A percentile compares a stretch with the other conserved stretches of the same genome.
phyloP scores from a whole-genome alignment of 2,113 vertebrate genomes.

The Fregata magnificens region DNA sequence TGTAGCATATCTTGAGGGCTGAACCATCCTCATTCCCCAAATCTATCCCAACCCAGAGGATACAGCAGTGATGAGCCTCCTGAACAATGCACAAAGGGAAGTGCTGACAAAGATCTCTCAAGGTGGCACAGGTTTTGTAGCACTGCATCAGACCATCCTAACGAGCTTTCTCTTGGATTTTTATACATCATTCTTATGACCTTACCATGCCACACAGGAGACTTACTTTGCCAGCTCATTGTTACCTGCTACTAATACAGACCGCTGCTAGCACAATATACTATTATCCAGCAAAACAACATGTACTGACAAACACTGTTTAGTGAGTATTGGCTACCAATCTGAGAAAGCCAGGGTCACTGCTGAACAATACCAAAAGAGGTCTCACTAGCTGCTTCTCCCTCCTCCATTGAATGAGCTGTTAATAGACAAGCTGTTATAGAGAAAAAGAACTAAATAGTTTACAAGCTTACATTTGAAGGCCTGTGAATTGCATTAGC shows the following conservation, averaged over 20 bases:
- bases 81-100: background rate
- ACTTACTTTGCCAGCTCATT: background rate
- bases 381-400: slow-evolving; percentile 50
- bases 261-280: background rate
- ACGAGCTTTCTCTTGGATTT: background rate
- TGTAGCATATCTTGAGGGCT: background rate
- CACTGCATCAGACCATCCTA: background rate
- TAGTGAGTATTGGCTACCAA: background rate
- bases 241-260: slow-evolving; percentile 12
- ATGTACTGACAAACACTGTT: slow-evolving; percentile 20
- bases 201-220: background rate
- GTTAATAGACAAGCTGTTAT: slow-evolving; percentile 67
- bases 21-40: background rate
- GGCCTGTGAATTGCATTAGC: slow-evolving; percentile 57
- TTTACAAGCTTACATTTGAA: slow-evolving; percentile 66
- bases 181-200: background rate
- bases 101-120: background rate
- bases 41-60: background rate
- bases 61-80: background rate
- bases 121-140: background rate
- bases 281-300: slow-evolving; percentile 47
- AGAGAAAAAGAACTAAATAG: slow-evolving; percentile 60
- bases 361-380: slow-evolving; percentile 54
- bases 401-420: slow-evolving; percentile 57
- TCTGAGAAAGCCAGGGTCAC: slow-evolving; percentile 14